Percentiles rank a stretch among this genome's conserved stretches.
Conservation (phyloP, 2,113 vertebrate genomes). For the Sylvietta virens region DNA sequence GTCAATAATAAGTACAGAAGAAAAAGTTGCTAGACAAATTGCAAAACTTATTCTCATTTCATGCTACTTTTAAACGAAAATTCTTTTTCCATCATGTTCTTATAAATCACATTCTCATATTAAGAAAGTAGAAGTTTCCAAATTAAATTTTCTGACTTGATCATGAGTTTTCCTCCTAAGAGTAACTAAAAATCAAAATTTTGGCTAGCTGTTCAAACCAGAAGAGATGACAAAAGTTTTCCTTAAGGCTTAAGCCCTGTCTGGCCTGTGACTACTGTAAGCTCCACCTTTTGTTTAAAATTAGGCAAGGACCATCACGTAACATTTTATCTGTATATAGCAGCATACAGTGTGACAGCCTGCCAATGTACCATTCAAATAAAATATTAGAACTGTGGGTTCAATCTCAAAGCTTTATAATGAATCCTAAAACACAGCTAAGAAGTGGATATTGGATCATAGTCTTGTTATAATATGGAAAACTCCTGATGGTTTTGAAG, state of each 20-base stretch:
- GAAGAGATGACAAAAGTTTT: not conserved
- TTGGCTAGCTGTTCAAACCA: not conserved
- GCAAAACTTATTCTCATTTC: not conserved
- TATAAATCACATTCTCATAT: not conserved
- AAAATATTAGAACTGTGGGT: not conserved
- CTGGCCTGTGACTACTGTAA: not conserved
- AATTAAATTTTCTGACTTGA: not conserved
- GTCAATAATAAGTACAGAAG: not conserved
- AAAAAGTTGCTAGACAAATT: not conserved
- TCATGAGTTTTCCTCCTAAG: not conserved
- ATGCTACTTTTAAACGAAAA: not conserved
- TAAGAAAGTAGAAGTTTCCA: conserved; percentile 6
- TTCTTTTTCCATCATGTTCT: not conserved
- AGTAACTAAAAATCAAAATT: not conserved
- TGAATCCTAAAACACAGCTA: not conserved
- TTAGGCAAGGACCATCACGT: not conserved
- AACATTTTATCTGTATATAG: not conserved
- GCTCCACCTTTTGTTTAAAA: not conserved
- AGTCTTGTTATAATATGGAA: not conserved
- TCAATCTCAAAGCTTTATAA: not conserved
- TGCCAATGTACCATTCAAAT: not conserved
- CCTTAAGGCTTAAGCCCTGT: not conserved
- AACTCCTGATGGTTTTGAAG: not conserved
- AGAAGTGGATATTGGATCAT: not conserved
- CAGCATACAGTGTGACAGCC: not conserved